phyloP scores from a whole-genome alignment of 2,797 vertebrate species.

The Melanotaenia pygmaea region DNA sequence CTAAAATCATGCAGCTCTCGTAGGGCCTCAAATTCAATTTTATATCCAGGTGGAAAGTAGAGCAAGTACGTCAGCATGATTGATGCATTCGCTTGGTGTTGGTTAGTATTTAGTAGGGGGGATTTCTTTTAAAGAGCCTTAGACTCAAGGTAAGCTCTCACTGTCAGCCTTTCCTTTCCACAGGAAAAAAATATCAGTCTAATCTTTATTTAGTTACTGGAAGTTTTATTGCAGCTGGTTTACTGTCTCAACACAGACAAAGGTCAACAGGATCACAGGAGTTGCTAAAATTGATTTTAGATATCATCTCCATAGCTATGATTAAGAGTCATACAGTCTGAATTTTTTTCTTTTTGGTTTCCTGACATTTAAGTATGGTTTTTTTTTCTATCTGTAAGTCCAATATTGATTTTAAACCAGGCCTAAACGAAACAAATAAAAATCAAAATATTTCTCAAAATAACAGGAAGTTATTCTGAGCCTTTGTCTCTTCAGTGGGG shows the following conservation, averaged over 20 bases:
- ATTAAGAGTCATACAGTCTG: neutral
- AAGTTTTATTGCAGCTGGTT: neutral
- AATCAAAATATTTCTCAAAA: neutral
- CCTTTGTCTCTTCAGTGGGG: neutral
- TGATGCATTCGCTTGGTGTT: too few species aligned
- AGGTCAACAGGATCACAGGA: neutral
- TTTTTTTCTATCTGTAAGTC: neutral
- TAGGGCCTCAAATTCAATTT: too few species aligned
- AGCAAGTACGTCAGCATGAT: too few species aligned
- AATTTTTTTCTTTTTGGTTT: neutral
- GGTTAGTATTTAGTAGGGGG: too few species aligned
- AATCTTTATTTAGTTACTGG: neutral
- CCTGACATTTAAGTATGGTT: neutral
- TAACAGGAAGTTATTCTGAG: neutral
- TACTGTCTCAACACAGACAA: neutral
- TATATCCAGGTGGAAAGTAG: too few species aligned
- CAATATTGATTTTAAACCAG: neutral
- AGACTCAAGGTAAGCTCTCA: too few species aligned
- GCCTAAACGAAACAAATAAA: neutral
- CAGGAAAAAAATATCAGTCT: neutral
- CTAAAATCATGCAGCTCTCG: too few species aligned
- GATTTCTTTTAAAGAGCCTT: too few species aligned
- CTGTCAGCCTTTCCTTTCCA: too few species aligned
- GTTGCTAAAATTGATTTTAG: neutral
- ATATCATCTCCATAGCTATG: neutral